Base-by-base conservation (phyloP, 2,113 vertebrate species). In the Gambusia affinis region DNA sequence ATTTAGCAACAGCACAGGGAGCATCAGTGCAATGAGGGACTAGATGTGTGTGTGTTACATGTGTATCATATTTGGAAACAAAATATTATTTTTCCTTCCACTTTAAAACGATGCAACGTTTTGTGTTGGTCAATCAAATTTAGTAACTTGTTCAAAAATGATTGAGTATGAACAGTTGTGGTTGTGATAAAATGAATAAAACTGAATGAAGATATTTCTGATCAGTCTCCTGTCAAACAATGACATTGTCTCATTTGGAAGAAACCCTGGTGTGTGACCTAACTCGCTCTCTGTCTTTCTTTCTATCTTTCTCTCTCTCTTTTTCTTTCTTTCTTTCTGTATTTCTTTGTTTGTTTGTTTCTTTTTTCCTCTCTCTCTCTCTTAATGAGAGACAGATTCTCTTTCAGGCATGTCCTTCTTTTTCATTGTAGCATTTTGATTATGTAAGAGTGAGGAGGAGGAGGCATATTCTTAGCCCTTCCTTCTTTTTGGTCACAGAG, bases 171-270 rank as follows among this genome's bases (percentile, higher is more conserved):
- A 47, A 17, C 47, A 66, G 44, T 66, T 51, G 24, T 28, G 19
- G 19, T 39, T 27, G 35, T 24, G 66, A 69, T 19, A 44, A 28
- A 44, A 31, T 74, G 54, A 60, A 31, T 65, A 65, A 64, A 69
- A 3, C 54, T n/a, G 69, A 68, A 72, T 82, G 57, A 75, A 83
- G 72, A 82, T 72, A 54, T 79, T 70, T 62, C 70, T 69, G 79
- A 72, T 54, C 17, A 15, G 35, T 76, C 27, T 75, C 44, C 77
- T 5, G 47, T 79, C 64, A 85, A 83, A 79, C 73, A 63, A 66
- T 42, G 44, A 81, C 85, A 88, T 83, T 64, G 78, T 31, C 84
- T 87, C 81, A 80, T 87, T 89, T 87, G 71, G 76, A 75, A 35
- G 74, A 79, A 81, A 73, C 33, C n/a, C 14, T 3, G 0, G 67